A percentile compares a stretch with the other conserved stretches of the same genome.
phyloP scores from a whole-genome alignment of 2,113 vertebrate species.

The Prionailurus viverrinus region DNA sequence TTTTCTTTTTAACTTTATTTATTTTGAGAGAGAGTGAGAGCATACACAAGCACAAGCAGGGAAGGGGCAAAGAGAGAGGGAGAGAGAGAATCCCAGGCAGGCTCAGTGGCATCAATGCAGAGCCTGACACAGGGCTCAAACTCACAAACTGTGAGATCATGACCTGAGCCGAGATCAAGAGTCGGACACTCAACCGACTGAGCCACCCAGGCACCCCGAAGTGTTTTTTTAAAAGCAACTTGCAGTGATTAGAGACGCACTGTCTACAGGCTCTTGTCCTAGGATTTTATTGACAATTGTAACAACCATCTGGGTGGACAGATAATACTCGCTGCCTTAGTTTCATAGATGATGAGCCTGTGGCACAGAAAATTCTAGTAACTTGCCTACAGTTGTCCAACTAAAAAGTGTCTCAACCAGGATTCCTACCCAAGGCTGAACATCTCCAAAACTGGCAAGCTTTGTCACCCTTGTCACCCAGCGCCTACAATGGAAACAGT shows the following conservation, averaged over 20 bases:
- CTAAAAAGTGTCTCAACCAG: neutral
- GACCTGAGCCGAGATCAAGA: too few species aligned
- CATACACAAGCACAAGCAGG: too few species aligned
- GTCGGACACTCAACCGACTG: too few species aligned
- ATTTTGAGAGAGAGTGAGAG: too few species aligned
- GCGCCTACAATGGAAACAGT: neutral
- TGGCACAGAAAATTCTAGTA: neutral
- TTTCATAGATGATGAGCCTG: neutral
- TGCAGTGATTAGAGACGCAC: neutral
- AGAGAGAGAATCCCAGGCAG: too few species aligned
- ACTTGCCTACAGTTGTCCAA: neutral
- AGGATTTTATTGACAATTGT: neutral
- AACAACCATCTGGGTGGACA: neutral
- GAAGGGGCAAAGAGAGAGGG: too few species aligned
- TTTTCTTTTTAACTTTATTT: neutral
- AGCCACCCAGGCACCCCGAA: too few species aligned
- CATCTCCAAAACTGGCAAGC: neutral
- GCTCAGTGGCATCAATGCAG: too few species aligned
- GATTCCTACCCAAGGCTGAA: neutral
- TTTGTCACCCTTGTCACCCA: neutral
- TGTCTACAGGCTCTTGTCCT: neutral
- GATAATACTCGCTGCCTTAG: neutral
- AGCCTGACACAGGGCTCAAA: too few species aligned
- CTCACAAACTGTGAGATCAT: too few species aligned
- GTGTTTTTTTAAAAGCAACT: neutral